Evolutionary conservation across 2,797 vertebrate genomes (phyloP), one percentile per base, ranked within the genome.

Genomic region (Cryptoblepharus egeriae): DNA sequence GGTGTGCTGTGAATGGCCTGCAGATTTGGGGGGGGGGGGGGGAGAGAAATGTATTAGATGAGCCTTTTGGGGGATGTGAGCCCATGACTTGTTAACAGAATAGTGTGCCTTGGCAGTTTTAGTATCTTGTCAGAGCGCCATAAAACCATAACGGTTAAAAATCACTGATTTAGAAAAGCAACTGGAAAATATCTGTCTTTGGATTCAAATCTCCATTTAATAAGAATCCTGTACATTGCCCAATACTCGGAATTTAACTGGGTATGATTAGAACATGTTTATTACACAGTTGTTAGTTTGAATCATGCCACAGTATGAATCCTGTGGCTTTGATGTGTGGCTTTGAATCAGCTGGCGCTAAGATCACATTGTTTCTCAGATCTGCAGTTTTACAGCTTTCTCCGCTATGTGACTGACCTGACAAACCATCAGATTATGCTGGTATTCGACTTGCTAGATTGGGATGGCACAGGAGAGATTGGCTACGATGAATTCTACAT

Each of bases 301-400:
- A 77, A 75, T 72, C n/a, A 26, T 26, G 18, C 32, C 35, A n/a
- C 35, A 39, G 13, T 52, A 82, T 75, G 83, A 88, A 87, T 77
- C 79, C 80, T 75, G 49, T 75, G n/a, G n/a, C n/a, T n/a, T n/a
- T 88, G 58, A 88, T 78, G 75, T 72, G 13, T 78, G 35, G 79
- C 80, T 35, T 73, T 22, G 37, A 26, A 73, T 58, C 76, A 77
- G 69, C 0, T 0, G 6, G 57, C 83, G 65, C 85, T 11, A 9
- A 63, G 52, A 18, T 11, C 20, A 80, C 63, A 22, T 71, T 77
- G 63, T 64, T 83, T 74, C 49, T 84, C 89, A 91, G 93, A 93
- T 70, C 84, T 95, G 68, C 79, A 80, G 35, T 93, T 96, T 85
- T 91, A 87, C 65, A 88, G 92, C 87, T 94, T 95, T 85, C 91